Evolutionary conservation across 2,797 vertebrate genomes (phyloP).

Genomic region (Gallinago stenura): DNA sequence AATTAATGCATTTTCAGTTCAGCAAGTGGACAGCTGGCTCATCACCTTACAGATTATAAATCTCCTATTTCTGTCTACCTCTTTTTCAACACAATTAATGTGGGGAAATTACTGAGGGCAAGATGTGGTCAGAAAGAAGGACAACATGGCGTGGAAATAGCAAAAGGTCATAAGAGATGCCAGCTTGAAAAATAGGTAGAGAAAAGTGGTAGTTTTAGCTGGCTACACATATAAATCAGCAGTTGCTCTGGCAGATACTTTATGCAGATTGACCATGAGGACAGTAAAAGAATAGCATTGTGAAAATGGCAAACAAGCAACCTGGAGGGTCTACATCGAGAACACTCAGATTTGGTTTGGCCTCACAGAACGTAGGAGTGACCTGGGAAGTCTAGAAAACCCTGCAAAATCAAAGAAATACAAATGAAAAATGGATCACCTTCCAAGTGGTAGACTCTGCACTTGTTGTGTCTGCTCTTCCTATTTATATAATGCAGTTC

Average conservation of each 20-base stretch:
- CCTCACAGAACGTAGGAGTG: neutral
- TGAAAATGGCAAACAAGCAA: neutral
- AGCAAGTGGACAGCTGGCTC: neutral
- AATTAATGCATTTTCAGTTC: neutral
- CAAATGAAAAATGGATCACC: neutral
- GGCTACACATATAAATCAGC: neutral
- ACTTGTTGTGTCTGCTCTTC: fast-evolving
- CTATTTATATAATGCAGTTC: neutral
- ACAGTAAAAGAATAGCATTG: neutral
- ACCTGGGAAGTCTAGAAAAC: neutral
- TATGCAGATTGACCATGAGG: neutral
- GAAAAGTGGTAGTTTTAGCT: neutral
- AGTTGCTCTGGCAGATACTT: neutral
- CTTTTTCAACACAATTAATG: neutral
- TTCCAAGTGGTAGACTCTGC: neutral
- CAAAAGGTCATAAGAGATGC: neutral
- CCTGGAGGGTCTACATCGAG: neutral
- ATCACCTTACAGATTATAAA: neutral
- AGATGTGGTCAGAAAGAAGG: neutral
- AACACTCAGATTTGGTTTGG: neutral
- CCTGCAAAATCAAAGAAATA: neutral
- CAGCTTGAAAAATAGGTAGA: neutral
- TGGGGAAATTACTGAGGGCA: neutral
- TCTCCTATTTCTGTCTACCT: neutral
- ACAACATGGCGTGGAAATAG: neutral